Base-by-base conservation (phyloP, 2,113 vertebrate genomes). In the Vulpes ferrilata region DNA sequence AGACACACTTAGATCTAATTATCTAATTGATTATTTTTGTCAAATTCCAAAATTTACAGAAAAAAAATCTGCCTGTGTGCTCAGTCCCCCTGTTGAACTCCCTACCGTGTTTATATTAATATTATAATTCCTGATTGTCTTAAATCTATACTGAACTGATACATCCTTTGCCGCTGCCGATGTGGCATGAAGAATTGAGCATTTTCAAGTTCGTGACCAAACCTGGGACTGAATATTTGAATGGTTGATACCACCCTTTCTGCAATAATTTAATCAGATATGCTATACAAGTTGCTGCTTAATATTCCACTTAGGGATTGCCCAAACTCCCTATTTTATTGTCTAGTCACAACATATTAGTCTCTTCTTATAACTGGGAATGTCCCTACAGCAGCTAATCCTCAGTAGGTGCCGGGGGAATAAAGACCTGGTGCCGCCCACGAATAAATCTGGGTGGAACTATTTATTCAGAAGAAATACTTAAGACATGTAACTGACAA, bases 171-270 rank as follows among this genome's bases (percentile, higher is more conserved):
- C 15, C 30, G 60, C 11, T 71, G 25, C 17, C 10, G 59, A 2
- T 30, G 43, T 43, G 10, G 30, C 83, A 51, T 53, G 53, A 71
- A 69, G 65, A 88, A 88, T 0, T 60, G 32, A 69, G 32, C 1
- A 67, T 81, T 93, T 96, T 88, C 89, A 87, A 81, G 20, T 80
- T 96, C 35, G 84, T 85, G 65, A 48, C n/a, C 0, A 74, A 91
- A 16, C 9, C 25, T 0, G 8, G 35, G 51, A 92, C 19, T 73
- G 65, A 48, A 23, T 62, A 38, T 55, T 53, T 65, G 20, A 85
- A 82, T 90, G 81, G 59, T 60, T 71, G 48, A 84, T 59, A 35
- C 22, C 82, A 38, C 2, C 0, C 10, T 55, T 93, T 92, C 64
- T 32, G 2, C 6, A 88, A n/a, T 35, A 65, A 22, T 65, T 32